Base-by-base conservation (phyloP, 35 echinoderm and acorn worm genomes). In the Chiridota heheva region DNA sequence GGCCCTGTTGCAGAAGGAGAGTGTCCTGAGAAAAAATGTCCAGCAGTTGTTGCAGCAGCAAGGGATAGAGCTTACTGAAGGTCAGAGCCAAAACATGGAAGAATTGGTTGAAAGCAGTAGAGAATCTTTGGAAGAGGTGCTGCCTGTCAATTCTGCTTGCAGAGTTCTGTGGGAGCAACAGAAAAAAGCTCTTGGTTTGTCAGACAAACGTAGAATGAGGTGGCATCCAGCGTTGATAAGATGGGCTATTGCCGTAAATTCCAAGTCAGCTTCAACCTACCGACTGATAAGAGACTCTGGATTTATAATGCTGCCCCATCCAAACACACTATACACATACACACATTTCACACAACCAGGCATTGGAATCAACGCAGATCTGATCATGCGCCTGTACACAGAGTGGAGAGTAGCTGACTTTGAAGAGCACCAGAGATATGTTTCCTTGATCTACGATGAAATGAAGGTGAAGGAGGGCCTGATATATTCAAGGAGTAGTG, bases 381-480 rank as follows among this genome's bases (percentile, higher is more conserved):
- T 72, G 12, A 20, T 72, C 4, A 40, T 24, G 4, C 5, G 20
- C 39, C 7, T 43, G 10, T 20, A 8, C 39, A 42, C 4, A 42
- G 68, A 72, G 15, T 42, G 18, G 10, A 40, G 30, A 40, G 24
- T 43, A 18, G 39, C 18, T 16, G 27, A 7, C 7, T 15, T 40
- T 16, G 37, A 72, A 7, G 12, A 3, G 18, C 35, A 43, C 47
- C 17, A 72, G 30, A 83, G 27, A 29, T 5, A 62, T 33, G 81
- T 70, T 1, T 33, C 81, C 10, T 44, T 83, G 27, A 53, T 83
- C 7, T 51, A 70, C 36, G 81, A 83, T 70, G 81, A 83, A 35
- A 83, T 70, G 81, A 83, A 83, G 27, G n/a, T 83, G 0, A 83
- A 83, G 40, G 16, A 41, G 1, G 81, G 81, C 22, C 28, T 70